These are phyloP conservation scores for Nansenia antarctica DNA, from an alignment of 2,113 vertebrate genomes.

Conservation along the genomic window DNA sequence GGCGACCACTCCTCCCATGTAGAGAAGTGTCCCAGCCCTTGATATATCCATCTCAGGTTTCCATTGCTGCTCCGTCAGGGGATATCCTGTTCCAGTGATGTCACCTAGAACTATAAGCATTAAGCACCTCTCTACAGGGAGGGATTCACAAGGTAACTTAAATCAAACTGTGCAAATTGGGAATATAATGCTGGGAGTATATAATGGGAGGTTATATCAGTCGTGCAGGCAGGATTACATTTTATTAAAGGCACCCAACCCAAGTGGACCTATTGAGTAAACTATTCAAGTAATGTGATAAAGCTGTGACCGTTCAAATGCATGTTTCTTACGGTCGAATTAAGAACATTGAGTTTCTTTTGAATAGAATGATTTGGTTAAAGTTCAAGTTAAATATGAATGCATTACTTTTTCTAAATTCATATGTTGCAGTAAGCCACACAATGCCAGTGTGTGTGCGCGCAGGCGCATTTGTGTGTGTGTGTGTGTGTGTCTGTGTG, in stretches of 20 bases:
- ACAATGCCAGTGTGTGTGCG: background rate
- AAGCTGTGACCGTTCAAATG: background rate
- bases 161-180: conserved; percentile 14
- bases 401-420: background rate
- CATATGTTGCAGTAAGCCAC: background rate
- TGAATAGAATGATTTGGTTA: background rate
- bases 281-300: background rate
- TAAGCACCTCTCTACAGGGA: conserved; percentile 5
- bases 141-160: conserved; percentile 14
- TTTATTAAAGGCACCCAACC: conserved; percentile 5
- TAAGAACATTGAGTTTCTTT: background rate
- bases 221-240: background rate
- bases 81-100: conserved; percentile 2
- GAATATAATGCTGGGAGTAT: conserved; percentile 1
- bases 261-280: background rate
- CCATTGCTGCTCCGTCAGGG: background rate
- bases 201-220: conserved; percentile 1
- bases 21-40: conserved; percentile 3
- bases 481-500: background rate
- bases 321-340: background rate
- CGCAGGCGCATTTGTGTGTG: background rate
- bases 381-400: background rate
- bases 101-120: background rate
- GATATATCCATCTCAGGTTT: conserved; percentile 1
- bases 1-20: background rate